Evolutionary conservation across 2,113 vertebrate genomes (phyloP).

Genomic region (Pterocles gutturalis): DNA sequence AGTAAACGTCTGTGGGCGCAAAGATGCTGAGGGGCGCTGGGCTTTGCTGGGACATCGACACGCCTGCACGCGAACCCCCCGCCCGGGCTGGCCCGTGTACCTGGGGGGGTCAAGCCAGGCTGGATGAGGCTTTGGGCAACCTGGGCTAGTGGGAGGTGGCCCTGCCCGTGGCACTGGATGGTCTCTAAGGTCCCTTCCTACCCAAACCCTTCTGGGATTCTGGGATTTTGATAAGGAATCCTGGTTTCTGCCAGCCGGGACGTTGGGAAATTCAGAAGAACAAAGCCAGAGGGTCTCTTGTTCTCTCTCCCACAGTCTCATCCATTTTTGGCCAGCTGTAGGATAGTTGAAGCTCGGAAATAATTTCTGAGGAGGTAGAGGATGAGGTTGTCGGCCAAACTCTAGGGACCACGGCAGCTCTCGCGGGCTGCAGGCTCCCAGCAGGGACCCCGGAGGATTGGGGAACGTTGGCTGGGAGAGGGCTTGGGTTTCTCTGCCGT

Average conservation of each 20-base stretch:
- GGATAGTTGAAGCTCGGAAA: background rate
- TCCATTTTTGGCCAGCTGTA: background rate
- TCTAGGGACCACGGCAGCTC: background rate
- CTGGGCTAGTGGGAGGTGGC: no score
- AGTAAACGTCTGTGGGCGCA: fast-evolving
- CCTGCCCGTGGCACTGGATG: no score
- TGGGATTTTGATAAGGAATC: background rate
- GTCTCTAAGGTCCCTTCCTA: no score
- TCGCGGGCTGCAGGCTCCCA: background rate
- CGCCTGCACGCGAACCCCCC: fast-evolving
- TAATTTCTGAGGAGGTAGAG: background rate
- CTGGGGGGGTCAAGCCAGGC: no score
- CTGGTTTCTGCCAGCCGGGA: background rate
- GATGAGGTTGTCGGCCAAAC: background rate
- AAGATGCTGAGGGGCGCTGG: background rate
- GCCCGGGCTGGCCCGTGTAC: background rate
- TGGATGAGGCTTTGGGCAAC: no score
- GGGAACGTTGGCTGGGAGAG: background rate
- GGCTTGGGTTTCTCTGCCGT: background rate
- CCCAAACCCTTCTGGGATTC: background rate
- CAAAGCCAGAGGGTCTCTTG: background rate
- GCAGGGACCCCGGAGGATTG: background rate
- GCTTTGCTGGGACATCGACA: background rate
- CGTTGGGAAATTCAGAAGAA: background rate
- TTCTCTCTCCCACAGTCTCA: background rate